Evolutionary conservation across 2,797 vertebrate species (phyloP), one percentile per base, ranked within the genome.

Genomic region (Tinamus major): DNA sequence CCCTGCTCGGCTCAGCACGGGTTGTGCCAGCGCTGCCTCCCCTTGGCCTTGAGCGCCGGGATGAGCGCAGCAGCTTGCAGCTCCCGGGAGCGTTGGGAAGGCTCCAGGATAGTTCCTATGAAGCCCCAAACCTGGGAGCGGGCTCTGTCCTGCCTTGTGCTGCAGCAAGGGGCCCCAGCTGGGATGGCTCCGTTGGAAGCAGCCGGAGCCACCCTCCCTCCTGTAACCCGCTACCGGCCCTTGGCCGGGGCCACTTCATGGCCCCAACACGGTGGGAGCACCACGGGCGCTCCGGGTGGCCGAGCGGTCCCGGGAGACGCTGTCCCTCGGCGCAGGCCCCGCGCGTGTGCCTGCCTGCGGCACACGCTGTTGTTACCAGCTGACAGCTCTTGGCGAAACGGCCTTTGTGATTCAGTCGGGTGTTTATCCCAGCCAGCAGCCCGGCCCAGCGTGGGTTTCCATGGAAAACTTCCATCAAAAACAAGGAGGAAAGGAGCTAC

Each of bases 401-500:
- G 90, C 71, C 77, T 74, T 74, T 89, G 92, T 94, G 93, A 94
- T 95, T 94, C 95, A 96, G 95, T 74, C 76, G 46, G 53, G 79
- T 93, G 89, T 91, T 96, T 94, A 83, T 94, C 94, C 92, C 96
- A 95, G 93, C 87, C 93, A 19, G 83, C 19, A n/a, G 96, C 96
- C 95, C 78, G 84, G 96, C 96, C 95, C 94, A 93, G 96, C 90
- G 91, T 96, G 95, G 96, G 96, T 96, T 97, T 97, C 96, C 96
- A 97, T 96, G 96, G 97, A 97, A 97, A 97, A 96, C 95, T 95
- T 97, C 96, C 95, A 96, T 95, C 89, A 93, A 96, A 97, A 97
- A 97, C 93, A 97, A 96, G 95, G 90, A 92, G 95, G 85, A 85
- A 94, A 95, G 94, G 94, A 96, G 95, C 89, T 87, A 84, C 91